These are phyloP conservation scores for Trichopria drosophilae DNA, from an alignment of 2,888 invertebrate species.

Conservation along the genomic window DNA sequence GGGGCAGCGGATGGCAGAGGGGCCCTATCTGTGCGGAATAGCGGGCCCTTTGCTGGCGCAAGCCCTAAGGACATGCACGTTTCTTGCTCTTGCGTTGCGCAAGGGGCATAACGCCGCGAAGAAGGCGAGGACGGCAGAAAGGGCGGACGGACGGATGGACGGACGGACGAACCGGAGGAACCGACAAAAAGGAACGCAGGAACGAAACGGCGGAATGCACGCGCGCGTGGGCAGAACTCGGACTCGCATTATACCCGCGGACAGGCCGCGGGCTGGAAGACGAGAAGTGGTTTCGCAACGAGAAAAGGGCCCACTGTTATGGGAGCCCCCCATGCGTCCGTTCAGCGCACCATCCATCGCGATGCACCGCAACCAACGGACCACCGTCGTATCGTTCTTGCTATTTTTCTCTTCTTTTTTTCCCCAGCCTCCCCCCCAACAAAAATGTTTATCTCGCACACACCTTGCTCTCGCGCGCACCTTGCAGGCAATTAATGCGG, in stretches of 20 bases:
- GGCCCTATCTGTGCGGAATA: constrained; percentile 40
- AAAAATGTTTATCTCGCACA: constrained; percentile 11
- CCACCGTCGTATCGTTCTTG: too few species aligned
- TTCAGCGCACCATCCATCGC: too few species aligned
- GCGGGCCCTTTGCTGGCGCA: constrained; percentile 38
- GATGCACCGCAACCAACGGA: too few species aligned
- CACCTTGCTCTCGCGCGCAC: constrained; percentile 19
- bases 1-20: constrained; percentile 9
- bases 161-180: constrained; percentile 22
- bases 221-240: constrained; percentile 49
- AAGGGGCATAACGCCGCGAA: too few species aligned
- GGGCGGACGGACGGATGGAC: constrained; percentile 14
- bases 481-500: constrained; percentile 24
- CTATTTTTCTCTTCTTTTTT: too few species aligned
- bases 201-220: constrained; percentile 27
- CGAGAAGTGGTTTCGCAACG: constrained; percentile 48
- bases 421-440: background rate
- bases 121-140: constrained; percentile 33
- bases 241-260: constrained; percentile 36
- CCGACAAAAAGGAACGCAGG: constrained; percentile 19
- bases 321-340: too few species aligned
- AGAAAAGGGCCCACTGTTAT: too few species aligned
- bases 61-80: constrained; percentile 45
- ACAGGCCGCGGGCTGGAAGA: constrained; percentile 46
- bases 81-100: constrained; percentile 36